Conservation (phyloP, 2,113 vertebrate species). For the Phaethon lepturus region DNA sequence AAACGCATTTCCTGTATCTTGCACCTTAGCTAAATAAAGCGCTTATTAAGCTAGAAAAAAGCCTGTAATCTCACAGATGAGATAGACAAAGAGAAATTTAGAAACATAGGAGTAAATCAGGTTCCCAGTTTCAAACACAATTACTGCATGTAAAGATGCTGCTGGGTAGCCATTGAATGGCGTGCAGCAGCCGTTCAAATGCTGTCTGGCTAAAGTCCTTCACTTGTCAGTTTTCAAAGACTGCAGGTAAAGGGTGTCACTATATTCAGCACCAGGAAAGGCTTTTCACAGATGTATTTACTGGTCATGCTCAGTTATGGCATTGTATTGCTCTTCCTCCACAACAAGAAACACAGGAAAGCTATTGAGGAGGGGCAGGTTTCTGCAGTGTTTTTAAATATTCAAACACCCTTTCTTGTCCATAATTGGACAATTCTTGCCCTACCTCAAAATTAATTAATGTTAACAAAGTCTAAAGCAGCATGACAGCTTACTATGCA, state of each 20-base stretch:
- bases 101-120: neutral
- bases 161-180: neutral
- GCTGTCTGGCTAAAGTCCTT: neutral
- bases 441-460: neutral
- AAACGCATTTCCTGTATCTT: neutral
- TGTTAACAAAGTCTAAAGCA: neutral
- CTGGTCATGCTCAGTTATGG: neutral
- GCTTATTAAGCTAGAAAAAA: neutral
- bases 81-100: neutral
- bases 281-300: neutral
- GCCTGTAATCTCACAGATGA: neutral
- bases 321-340: neutral
- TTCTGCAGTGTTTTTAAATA: neutral
- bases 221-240: neutral
- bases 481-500: neutral
- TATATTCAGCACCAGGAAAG: neutral
- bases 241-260: neutral
- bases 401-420: neutral
- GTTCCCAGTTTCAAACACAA: neutral
- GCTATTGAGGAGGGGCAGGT: rapidly evolving
- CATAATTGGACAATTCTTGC: neutral
- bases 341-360: neutral
- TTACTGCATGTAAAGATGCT: neutral
- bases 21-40: neutral
- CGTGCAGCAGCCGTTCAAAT: neutral